Base-by-base conservation (phyloP, 1,140 invertebrate species). In the Uloborus diversus region DNA sequence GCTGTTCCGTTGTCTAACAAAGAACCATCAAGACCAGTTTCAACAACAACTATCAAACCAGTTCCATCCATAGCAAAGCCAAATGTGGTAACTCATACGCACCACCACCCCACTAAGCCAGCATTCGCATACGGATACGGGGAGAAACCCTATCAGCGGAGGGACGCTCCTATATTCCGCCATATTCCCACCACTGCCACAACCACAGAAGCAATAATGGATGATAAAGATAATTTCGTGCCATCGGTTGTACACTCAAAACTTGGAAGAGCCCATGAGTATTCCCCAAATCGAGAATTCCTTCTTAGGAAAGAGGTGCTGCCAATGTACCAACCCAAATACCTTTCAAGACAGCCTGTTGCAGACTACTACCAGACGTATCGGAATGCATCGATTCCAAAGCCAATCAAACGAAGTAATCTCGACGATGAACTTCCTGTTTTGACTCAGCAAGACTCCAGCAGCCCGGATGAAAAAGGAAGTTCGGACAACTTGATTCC, bases 61-160 rank as follows among this genome's bases (percentile, higher is more conserved):
- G n/a, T n/a, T n/a, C n/a, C n/a, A n/a, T n/a, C n/a, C n/a, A n/a
- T n/a, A n/a, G n/a, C n/a, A n/a, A n/a, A n/a, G n/a, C n/a, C n/a
- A n/a, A n/a, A n/a, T n/a, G n/a, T n/a, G n/a, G n/a, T n/a, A n/a
- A 23, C 25, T 13, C 56, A 49, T 20, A 57, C 32, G 23, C 68
- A 23, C 11, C 53, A 56, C 0, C 66, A 65, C 33, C 65, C 57
- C 4, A 61, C 56, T n/a, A 79, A 79, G 32, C 64, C 56, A 7
- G 65, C 65, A 13, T 69, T 61, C 27, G 66, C 57, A 1, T 78
- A 78, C 25, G 73, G 61, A 5, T 78, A 56, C 13, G 73, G 73
- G 5, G 73, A 78, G 20, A 78, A 78, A 27, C 73, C 73, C 32
- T 57, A 78, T 11, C 53, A 65, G 28, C 37, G 73, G 13, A 42